A percentile compares a stretch with the other conserved stretches of the same genome.
Conservation (phyloP, 2,888 invertebrate species). For the Masnerella sp. region DNA sequence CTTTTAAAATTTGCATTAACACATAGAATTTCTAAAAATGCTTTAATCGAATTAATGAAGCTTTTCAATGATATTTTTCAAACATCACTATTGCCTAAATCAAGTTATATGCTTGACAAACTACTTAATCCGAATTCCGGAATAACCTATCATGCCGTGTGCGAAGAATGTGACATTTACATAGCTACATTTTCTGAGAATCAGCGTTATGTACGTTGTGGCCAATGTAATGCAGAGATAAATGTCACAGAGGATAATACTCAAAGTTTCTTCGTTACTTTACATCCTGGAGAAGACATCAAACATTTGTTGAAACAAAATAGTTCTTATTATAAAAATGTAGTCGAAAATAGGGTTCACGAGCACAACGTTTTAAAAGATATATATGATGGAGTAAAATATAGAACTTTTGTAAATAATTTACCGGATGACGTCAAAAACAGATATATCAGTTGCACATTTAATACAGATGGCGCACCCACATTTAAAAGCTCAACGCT, state of each 20-base stretch:
- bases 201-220: background rate
- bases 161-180: constrained; percentile 8
- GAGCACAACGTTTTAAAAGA: constrained; percentile 1
- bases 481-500: constrained; percentile 8
- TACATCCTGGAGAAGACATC: background rate
- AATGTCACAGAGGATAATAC: background rate
- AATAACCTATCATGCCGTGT: constrained; percentile 5
- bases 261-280: background rate
- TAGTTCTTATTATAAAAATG: background rate
- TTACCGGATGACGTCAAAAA: constrained; percentile 13
- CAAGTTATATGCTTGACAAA: constrained; percentile 15
- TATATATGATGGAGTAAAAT: constrained; percentile 8
- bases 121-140: background rate
- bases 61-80: constrained; percentile 10
- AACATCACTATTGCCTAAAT: constrained; percentile 1
- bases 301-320: background rate
- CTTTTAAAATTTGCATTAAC: constrained; percentile 12
- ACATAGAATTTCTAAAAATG: background rate
- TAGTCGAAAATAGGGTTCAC: constrained; percentile 1
- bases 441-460: constrained; percentile 1
- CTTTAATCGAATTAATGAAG: constrained; percentile 3
- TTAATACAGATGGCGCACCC: too few relatives aligned
- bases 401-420: constrained; percentile 7
- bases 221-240: background rate
- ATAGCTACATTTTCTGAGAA: background rate